Base-by-base conservation (phyloP, 2,113 vertebrate species). In the Pedionomus torquatus region DNA sequence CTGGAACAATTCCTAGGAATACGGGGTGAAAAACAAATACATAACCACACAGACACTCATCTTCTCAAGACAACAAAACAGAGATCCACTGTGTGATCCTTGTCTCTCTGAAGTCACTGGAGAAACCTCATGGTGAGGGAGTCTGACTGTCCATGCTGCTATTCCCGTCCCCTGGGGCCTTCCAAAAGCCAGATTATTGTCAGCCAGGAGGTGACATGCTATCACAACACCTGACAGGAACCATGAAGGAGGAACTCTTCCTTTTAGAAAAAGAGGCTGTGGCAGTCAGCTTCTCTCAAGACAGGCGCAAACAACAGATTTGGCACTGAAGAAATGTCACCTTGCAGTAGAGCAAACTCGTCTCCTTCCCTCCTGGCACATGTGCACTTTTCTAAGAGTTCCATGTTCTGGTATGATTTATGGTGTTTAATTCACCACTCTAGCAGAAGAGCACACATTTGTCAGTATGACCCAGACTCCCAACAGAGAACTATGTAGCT, bases 341-440 rank as follows among this genome's bases (percentile, higher is more conserved):
- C 25, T 31, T 60, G 68, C 2, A 4, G 31, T 61, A 57, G 23
- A 17, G 23, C 61, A 79, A 68, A 85, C 52, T 5, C 24, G 30
- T 71, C 10, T 2, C 60, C 39, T 83, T 24, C 17, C 20, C n/a
- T 86, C 17, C 7, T 7, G 4, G 2, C 0, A 0, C 1, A 1
- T 16, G 24, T 31, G 31, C 13, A 26, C 60, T 37, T 61, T 61
- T 61, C 58, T 37, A 58, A 90, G 20, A 25, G 13, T 6, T 37
- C n/a, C 5, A 0, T 41, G 33, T 48, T 89, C 52, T 0, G 0
- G 11, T 37, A 9, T 31, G 41, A 82, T 66, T 89, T 76, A 57
- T 61, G 24, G n/a, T 39, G 35, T 21, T 72, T 43, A 48, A 23
- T 17, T 35, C 71, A 71, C 26, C 2, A 0, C 26, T 78, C 43